Evolutionary conservation across 1,140 invertebrate genomes (phyloP).

Genomic region (Sinella curviseta): DNA sequence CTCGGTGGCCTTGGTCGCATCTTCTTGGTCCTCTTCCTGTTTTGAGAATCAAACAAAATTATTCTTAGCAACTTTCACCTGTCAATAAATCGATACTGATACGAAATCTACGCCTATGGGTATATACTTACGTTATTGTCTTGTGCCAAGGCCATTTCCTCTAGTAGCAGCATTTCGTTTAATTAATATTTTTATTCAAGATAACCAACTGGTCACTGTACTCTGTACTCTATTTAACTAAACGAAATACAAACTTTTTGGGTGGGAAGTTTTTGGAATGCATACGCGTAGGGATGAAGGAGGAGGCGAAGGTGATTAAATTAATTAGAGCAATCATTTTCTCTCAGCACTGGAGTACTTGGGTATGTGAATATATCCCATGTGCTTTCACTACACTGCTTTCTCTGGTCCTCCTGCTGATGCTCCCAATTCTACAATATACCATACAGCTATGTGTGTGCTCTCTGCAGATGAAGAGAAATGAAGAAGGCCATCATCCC

Average conservation of each 20-base stretch:
- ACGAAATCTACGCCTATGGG: not conserved
- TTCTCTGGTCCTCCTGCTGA: not conserved
- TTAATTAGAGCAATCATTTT: not conserved
- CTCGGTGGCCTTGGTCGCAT: not conserved
- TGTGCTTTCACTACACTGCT: not conserved
- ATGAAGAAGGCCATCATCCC: too few species aligned
- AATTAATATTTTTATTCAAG: too few species aligned
- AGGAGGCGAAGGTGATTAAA: not conserved
- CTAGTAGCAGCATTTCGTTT: not conserved
- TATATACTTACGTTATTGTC: conserved; percentile 3
- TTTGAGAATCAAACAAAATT: not conserved
- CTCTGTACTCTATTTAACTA: too few species aligned
- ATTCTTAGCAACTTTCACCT: not conserved
- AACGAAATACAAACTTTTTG: not conserved
- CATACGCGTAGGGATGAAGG: not conserved
- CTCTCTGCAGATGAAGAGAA: not conserved
- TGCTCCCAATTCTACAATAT: not conserved
- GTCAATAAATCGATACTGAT: not conserved
- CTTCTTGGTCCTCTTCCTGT: not conserved
- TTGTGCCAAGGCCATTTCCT: not conserved
- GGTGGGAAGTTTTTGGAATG: not conserved
- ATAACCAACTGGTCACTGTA: too few species aligned
- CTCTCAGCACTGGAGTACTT: not conserved
- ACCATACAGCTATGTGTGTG: not conserved
- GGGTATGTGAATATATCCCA: not conserved